These are phyloP conservation scores for Leucophenga varia DNA, from an alignment of 1,140 invertebrate genomes.

Conservation along the genomic window DNA sequence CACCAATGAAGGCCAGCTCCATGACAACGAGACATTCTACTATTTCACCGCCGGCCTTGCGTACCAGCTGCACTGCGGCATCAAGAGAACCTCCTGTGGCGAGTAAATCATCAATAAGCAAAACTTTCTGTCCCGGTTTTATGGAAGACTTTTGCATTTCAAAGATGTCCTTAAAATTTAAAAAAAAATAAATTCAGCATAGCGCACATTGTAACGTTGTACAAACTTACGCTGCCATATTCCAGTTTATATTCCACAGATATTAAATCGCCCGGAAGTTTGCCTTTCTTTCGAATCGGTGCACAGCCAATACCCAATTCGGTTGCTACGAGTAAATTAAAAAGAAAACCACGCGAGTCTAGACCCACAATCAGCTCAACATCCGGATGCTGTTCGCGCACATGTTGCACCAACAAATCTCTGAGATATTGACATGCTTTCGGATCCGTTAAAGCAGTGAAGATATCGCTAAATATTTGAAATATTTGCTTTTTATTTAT, in stretches of 20 bases:
- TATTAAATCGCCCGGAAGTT: constrained; percentile 82
- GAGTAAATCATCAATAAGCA: constrained; percentile 90
- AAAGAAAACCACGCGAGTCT: constrained; percentile 91
- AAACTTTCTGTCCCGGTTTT: constrained; percentile 68
- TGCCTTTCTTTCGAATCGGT: constrained; percentile 92
- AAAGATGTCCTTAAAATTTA: constrained; percentile 73
- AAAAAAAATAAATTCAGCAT: neutral
- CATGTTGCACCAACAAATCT: constrained; percentile 70
- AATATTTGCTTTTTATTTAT: constrained; percentile 1
- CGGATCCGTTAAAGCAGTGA: constrained; percentile 79
- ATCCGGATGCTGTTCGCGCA: constrained; percentile 61
- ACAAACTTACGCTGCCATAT: constrained; percentile 78
- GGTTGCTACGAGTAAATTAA: constrained; percentile 83
- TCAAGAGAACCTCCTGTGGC: constrained; percentile 88
- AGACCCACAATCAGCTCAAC: constrained; percentile 83
- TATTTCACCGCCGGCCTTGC: constrained; percentile 66
- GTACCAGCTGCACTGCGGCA: constrained; percentile 73
- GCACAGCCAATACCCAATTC: constrained; percentile 82
- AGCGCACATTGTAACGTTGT: neutral
- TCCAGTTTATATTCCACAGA: constrained; percentile 76
- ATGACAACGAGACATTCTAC: constrained; percentile 78
- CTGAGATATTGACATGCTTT: constrained; percentile 70
- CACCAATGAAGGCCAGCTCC: constrained; percentile 75
- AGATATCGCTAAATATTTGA: constrained; percentile 77
- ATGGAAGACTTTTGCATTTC: constrained; percentile 80